Evolutionary conservation across 2,888 invertebrate genomes (phyloP).

Genomic region (Geophilus truncorum): DNA sequence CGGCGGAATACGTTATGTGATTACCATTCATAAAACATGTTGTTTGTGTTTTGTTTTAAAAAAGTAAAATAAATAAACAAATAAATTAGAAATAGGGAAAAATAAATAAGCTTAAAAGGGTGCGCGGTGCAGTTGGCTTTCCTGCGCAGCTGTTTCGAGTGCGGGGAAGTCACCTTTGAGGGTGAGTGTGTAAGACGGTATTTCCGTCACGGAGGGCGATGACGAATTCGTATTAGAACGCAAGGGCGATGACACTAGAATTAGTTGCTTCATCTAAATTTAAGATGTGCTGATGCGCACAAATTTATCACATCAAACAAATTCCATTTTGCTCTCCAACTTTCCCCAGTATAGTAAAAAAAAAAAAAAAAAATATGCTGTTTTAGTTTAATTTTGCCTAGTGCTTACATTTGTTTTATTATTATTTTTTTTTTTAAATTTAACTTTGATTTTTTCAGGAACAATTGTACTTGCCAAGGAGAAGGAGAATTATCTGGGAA

Average conservation of each 20-base stretch:
- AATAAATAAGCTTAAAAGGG: not conserved
- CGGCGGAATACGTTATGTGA: not conserved
- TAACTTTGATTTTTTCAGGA: constrained; percentile 49
- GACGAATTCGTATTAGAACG: not conserved
- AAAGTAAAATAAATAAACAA: not conserved
- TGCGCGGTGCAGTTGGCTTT: not conserved
- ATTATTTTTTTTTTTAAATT: not conserved
- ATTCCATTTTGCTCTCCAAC: too few species aligned
- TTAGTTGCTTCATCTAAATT: too few species aligned
- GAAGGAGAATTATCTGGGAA: constrained; percentile 86
- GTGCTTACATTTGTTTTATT: too few species aligned
- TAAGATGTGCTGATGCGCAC: not conserved
- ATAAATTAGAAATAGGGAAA: too few species aligned
- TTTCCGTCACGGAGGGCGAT: not conserved
- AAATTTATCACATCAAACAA: too few species aligned
- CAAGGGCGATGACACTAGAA: too few species aligned
- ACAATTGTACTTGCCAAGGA: constrained; percentile 95
- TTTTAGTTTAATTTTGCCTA: too few species aligned
- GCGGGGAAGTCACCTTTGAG: not conserved
- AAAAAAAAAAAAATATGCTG: too few species aligned
- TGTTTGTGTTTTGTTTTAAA: too few species aligned
- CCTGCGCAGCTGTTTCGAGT: not conserved
- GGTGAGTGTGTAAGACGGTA: not conserved
- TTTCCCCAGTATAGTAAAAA: too few species aligned
- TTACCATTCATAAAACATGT: too few species aligned